A percentile compares a stretch with the other conserved stretches of the same genome.
Evolutionary conservation across 2,113 vertebrate species (phyloP).

Genomic region (Progne subis): DNA sequence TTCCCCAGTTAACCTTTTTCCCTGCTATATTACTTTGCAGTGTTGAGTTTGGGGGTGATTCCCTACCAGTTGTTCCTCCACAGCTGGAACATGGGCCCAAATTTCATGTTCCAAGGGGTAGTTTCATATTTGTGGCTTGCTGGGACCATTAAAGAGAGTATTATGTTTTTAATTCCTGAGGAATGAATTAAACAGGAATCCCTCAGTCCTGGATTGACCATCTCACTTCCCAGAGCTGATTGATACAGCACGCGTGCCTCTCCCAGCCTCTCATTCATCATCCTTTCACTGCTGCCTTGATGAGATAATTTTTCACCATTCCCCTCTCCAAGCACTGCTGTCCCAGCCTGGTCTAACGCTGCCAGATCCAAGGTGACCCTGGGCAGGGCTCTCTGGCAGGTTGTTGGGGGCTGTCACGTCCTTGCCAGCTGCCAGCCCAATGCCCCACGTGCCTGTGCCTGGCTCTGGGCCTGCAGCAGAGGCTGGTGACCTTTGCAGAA

Average conservation of each 20-base stretch:
- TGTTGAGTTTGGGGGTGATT: background rate
- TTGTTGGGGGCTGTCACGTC: background rate
- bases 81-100: background rate
- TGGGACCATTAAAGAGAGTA: background rate
- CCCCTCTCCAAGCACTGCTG: background rate
- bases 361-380: background rate
- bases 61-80: background rate
- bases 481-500: background rate
- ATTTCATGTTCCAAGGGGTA: background rate
- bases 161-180: background rate
- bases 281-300: background rate
- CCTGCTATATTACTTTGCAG: background rate
- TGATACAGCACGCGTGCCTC: accelerated
- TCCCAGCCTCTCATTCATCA: background rate
- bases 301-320: background rate
- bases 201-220: background rate
- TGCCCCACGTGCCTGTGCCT: background rate
- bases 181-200: background rate
- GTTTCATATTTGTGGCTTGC: background rate
- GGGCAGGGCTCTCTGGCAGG: background rate
- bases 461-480: background rate
- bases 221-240: background rate
- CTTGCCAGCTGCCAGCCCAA: background rate
- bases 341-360: background rate
- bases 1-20: background rate